Conservation (phyloP, 2,888 invertebrate genomes). For the Xestobium rufovillosum region DNA sequence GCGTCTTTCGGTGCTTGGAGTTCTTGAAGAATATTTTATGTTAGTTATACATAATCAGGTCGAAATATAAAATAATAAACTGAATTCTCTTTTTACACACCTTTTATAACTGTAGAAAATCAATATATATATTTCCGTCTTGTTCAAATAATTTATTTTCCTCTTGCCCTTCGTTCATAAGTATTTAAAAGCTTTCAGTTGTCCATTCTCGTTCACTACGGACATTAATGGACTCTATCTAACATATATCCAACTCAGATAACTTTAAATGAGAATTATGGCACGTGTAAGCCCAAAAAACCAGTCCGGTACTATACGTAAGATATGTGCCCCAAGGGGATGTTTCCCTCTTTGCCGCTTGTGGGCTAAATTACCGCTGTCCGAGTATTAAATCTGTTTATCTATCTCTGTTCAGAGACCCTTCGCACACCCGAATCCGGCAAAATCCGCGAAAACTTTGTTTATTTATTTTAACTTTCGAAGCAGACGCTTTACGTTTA, state of each 20-base stretch:
- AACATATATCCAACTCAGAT: conserved; percentile 34
- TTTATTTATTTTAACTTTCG: background rate
- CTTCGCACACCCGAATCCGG: background rate
- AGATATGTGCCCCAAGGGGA: conserved; percentile 29
- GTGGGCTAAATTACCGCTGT: conserved; percentile 33
- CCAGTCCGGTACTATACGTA: conserved; percentile 16
- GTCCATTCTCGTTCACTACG: no score
- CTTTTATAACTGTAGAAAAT: no score
- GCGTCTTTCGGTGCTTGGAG: no score
- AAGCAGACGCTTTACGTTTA: no score
- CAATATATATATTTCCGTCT: no score
- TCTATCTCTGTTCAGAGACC: conserved; percentile 20
- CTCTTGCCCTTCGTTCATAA: no score
- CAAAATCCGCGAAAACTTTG: conserved; percentile 1
- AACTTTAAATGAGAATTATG: conserved; percentile 36
- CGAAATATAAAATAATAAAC: no score
- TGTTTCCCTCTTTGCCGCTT: conserved; percentile 23
- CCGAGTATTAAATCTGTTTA: conserved; percentile 32
- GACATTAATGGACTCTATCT: no score
- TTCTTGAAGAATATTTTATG: no score
- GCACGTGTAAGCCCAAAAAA: conserved; percentile 34
- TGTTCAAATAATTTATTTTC: no score
- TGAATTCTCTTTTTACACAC: no score
- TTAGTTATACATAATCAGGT: no score
- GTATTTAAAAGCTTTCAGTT: conserved; percentile 2